Base-by-base conservation (phyloP, 2,113 vertebrate genomes). In the Scatophagus argus region DNA sequence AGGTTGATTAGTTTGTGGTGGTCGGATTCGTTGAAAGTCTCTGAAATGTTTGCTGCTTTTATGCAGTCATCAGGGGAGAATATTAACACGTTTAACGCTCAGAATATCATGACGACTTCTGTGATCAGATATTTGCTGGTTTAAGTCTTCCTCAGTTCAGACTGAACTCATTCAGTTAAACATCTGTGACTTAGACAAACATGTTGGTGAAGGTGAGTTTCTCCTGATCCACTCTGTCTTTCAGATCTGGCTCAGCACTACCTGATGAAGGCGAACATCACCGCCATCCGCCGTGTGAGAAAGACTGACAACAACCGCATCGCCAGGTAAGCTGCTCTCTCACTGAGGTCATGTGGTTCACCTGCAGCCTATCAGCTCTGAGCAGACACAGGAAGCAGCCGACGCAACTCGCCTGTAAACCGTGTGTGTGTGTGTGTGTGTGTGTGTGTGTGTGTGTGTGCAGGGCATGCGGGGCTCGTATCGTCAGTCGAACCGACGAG, bases 221-320 rank as follows among this genome's bases (percentile, higher is more conserved):
- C n/a, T n/a, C n/a, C n/a, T n/a, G n/a, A n/a, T n/a, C n/a, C n/a
- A n/a, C n/a, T n/a, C 10, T 47, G 8, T 31, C 21, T 60, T 2
- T 75, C 94, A 99, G 98, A 99, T 91, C 89, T 99, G 89, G 98
- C 98, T 70, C 98, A 99, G 85, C 98, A 99, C 90, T 99, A 97
- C 92, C 94, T 99, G 93, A 93, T 99, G 93, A 96, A 96, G 89
- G 98, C 97, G 25, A 98, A 99, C 86, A 95, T 99, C 86, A 96
- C 96, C 0, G 98, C 98, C 0, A 97, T 99, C 85, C 98, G 98
- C 55, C 95, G 98, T 0, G 95, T 99, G 44, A 93, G 97, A 51
- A 99, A 99, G 93, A 98, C 97, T 0, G 98, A 99, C 94, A 99
- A 98, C 92, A 99, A 99, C 91, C 93, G 98, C 25, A 98, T 99